phyloP scores from a whole-genome alignment of 2,113 vertebrate species.

The Melierax canorus region DNA sequence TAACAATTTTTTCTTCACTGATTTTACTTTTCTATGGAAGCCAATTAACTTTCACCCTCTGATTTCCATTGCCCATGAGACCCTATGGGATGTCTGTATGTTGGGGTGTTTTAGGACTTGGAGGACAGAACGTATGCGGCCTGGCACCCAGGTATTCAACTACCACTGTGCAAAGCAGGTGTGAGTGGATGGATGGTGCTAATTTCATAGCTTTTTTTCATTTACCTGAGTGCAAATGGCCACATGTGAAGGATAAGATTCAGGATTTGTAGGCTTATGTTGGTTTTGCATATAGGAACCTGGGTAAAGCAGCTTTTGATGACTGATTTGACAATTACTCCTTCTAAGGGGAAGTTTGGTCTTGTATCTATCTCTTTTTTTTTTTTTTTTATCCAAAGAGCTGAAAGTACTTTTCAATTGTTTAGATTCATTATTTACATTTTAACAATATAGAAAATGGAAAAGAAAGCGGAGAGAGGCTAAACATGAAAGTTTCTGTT shows the following conservation, averaged over 20 bases:
- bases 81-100: neutral
- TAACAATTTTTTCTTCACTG: neutral
- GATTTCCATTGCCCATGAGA: accelerated
- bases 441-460: neutral
- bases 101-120: neutral
- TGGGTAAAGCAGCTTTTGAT: neutral
- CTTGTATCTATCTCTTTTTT: neutral
- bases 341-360: neutral
- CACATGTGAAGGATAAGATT: accelerated
- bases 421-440: neutral
- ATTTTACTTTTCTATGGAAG: neutral
- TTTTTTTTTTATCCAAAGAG: neutral
- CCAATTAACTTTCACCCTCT: neutral
- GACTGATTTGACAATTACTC: neutral
- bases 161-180: neutral
- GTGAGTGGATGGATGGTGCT: neutral
- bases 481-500: neutral
- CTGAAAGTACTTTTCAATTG: neutral
- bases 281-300: neutral
- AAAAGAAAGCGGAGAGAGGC: neutral
- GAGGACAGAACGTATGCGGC: neutral
- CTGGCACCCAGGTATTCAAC: neutral
- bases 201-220: neutral
- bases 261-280: neutral
- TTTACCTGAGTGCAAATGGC: neutral